These are phyloP conservation scores for Cheilosia grossa DNA, from an alignment of 2,888 invertebrate genomes.

Conservation along the genomic window DNA sequence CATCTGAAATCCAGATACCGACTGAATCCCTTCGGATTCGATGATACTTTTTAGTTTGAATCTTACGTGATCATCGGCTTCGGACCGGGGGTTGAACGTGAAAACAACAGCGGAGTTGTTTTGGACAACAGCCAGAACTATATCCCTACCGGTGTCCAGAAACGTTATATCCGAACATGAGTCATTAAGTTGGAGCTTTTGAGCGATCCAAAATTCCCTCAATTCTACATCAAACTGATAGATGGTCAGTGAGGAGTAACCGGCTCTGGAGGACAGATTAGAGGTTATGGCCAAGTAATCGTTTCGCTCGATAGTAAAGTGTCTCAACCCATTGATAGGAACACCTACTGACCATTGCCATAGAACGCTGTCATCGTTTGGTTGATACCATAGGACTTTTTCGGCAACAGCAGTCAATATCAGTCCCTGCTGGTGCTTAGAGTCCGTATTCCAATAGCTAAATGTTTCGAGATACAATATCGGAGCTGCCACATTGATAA, in stretches of 20 bases:
- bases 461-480: conserved; percentile 77
- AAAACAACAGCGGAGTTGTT: conserved; percentile 78
- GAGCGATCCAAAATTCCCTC: conserved; percentile 81
- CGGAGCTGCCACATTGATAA: conserved; percentile 70
- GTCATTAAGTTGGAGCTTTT: conserved; percentile 78
- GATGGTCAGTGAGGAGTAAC: conserved; percentile 77
- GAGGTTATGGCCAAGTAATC: conserved; percentile 78
- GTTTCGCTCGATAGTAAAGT: conserved; percentile 77
- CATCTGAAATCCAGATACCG: conserved; percentile 81
- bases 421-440: conserved; percentile 77
- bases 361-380: conserved; percentile 72
- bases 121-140: conserved; percentile 80
- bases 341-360: conserved; percentile 80
- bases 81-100: conserved; percentile 77
- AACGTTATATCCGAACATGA: conserved; percentile 77
- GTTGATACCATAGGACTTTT: conserved; percentile 79
- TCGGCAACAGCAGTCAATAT: conserved; percentile 76
- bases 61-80: conserved; percentile 72
- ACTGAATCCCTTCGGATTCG: conserved; percentile 78
- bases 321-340: conserved; percentile 75
- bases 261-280: conserved; percentile 67
- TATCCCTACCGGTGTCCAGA: conserved; percentile 80
- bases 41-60: conserved; percentile 76
- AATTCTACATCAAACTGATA: conserved; percentile 78
- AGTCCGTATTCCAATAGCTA: conserved; percentile 78